Base-by-base conservation (phyloP, 1,140 invertebrate genomes). In the Drosophila simulans region DNA sequence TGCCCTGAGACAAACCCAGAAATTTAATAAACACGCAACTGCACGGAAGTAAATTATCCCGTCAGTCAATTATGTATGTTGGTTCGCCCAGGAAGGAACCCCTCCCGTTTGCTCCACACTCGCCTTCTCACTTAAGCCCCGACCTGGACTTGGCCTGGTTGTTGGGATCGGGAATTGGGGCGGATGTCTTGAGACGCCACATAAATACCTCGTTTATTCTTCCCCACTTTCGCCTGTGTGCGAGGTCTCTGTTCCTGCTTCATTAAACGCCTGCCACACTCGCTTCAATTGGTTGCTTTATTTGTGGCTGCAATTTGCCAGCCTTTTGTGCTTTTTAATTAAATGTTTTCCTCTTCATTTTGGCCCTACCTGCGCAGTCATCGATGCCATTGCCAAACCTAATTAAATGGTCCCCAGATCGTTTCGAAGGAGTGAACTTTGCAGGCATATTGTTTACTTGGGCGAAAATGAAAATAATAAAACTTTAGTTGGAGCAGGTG, bases 11-110 rank as follows among this genome's bases (percentile, higher is more conserved):
- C 84, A 89, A 69, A 65, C 85, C 80, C 64, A 78, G 77, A 80
- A 89, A 89, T 89, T 89, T 89, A 89, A 89, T 89, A 89, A 89
- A 89, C 84, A 89, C 84, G 84, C 84, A 89, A 89, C 80, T 89
- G 85, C 77, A 89, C 73, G 84, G 84, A 89, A 89, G 84, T 89
- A 77, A 89, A 89, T 89, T 89, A 78, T 89, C 68, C 84, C 76
- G 85, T 71, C 84, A 89, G 84, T 90, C 84, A 77, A 89, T 88
- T 80, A 88, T 89, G 76, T 85, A 78, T 78, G 82, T 76, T 46
- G 48, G 51, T 42, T 56, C 49, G 40, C 57, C 64, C 45, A 12
- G 27, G 22, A 34, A 37, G n/a, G 40, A 25, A 35, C 55, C 55
- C 31, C 8, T 35, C 12, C 34, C 39, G 2, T 8, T 8, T 1